Evolutionary conservation across 37 sponge, comb jelly and placozoan species (phyloP), one percentile per base, ranked within the genome.

Genomic region (Agelas oroides): DNA sequence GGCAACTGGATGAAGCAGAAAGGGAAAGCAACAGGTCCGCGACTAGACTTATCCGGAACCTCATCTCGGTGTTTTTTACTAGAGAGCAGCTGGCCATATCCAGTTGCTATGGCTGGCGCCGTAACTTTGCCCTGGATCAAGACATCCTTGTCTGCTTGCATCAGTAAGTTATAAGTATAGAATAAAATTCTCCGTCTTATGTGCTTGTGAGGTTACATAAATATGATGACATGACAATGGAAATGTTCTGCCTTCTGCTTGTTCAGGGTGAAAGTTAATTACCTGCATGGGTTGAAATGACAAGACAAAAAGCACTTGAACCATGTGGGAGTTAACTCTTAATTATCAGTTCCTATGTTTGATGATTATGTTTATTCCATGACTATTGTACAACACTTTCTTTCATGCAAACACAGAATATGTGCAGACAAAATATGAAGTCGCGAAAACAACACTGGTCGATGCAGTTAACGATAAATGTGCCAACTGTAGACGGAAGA

Each of bases 381-480:
- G 46, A 46, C 46, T 5, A 32, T 35, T 59, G 31, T 61, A 37
- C 15, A 16, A 33, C 16, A 27, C 30, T 24, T 14, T 24, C 24
- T 14, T 23, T n/a, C 67, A 46, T 5, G 23, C 37, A 28, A 27
- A 27, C n/a, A 73, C 57, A 75, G 53, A 27, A 17, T 73, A 66
- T 64, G 80, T 83, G 52, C 63, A 58, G 65, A 32, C 6, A 35
- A 55, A 72, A 69, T 75, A 63, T 74, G 3, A 18, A 31, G 70
- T 68, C 18, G 28, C 75, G 13, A 73, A 61, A 33, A 82, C 59
- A 2, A 24, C 39, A 72, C 67, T 84, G 31, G 67, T 84, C 23
- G 84, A 84, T 34, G 76, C 84, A 13, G 6, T 84, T 5, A 84
- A 84, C 37, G 76, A 84, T 28, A 84, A 84, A 41, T 84, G 84